phyloP scores from a whole-genome alignment of 2,888 invertebrate genomes.

The Tridacna crocea region DNA sequence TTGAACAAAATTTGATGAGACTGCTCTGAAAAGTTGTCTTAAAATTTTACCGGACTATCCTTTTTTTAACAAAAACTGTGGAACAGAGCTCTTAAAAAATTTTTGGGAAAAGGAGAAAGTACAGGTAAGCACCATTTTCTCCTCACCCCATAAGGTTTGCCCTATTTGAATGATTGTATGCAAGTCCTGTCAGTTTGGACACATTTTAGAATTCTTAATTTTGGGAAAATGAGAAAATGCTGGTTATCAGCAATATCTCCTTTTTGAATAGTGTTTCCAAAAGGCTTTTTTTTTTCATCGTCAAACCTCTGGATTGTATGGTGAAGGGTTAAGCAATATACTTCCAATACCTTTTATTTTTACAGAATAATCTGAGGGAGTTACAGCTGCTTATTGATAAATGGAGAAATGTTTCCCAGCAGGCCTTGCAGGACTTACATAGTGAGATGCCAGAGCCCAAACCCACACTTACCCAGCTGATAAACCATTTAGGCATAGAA shows the following conservation, averaged over 20 bases:
- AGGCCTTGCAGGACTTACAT: conserved; percentile 71
- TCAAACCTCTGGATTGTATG: neutral
- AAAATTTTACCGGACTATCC: too few relatives aligned
- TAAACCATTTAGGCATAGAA: conserved; percentile 73
- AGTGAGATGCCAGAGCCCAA: conserved; percentile 67
- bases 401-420: conserved; percentile 73
- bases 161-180: too few relatives aligned
- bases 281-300: neutral
- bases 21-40: too few relatives aligned
- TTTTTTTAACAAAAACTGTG: too few relatives aligned
- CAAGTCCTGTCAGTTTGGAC: too few relatives aligned
- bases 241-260: neutral
- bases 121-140: too few relatives aligned
- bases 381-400: conserved; percentile 71
- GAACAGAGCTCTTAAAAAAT: too few relatives aligned
- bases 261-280: neutral
- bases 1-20: too few relatives aligned
- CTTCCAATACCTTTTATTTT: conserved; percentile 5
- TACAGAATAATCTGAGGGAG: conserved; percentile 73
- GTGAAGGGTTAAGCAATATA: neutral
- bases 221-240: neutral
- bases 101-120: too few relatives aligned
- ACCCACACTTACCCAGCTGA: conserved; percentile 69
- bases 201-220: too few relatives aligned
- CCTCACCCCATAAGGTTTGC: too few relatives aligned